Conservation (phyloP, 1,140 invertebrate genomes). For the Daktulosphaira vitifoliae region DNA sequence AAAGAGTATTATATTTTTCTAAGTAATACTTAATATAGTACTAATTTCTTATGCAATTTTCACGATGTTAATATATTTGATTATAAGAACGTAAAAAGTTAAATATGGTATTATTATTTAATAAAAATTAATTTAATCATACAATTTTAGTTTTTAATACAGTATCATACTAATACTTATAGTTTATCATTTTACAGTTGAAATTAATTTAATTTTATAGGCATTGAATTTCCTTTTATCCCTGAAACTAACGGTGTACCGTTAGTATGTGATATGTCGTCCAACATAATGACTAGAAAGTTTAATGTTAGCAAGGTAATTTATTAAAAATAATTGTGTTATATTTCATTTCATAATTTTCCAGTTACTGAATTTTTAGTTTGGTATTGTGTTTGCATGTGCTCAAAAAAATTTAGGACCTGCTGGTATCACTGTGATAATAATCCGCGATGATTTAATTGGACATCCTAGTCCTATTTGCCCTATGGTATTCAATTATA, state of each 20-base stretch:
- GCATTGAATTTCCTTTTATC: slow-evolving; percentile 82
- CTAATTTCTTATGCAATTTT: too few relatives aligned
- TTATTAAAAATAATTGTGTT: too few relatives aligned
- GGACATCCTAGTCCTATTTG: slow-evolving; percentile 65
- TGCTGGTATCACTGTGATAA: slow-evolving; percentile 84
- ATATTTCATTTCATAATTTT: too few relatives aligned
- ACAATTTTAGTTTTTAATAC: too few relatives aligned
- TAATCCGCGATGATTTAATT: slow-evolving; percentile 85
- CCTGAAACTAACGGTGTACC: slow-evolving; percentile 80
- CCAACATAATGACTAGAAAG: slow-evolving; percentile 81
- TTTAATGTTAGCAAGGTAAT: slow-evolving; percentile 83
- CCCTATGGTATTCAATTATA: slow-evolving; percentile 81
- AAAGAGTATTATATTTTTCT: too few relatives aligned
- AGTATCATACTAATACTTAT: too few relatives aligned
- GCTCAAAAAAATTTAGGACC: slow-evolving; percentile 98
- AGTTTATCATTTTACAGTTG: too few relatives aligned
- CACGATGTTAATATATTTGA: too few relatives aligned
- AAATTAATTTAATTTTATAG: slow-evolving; percentile 53
- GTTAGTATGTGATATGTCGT: slow-evolving; percentile 93
- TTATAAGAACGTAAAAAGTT: too few relatives aligned
- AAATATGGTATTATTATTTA: too few relatives aligned
- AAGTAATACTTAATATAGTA: too few relatives aligned
- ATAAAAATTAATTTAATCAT: too few relatives aligned
- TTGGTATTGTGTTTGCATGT: slow-evolving; percentile 88
- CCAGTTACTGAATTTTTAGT: slow-evolving; percentile 51